Conservation (phyloP, 2,113 vertebrate species). For the Trematocara marginatum region DNA sequence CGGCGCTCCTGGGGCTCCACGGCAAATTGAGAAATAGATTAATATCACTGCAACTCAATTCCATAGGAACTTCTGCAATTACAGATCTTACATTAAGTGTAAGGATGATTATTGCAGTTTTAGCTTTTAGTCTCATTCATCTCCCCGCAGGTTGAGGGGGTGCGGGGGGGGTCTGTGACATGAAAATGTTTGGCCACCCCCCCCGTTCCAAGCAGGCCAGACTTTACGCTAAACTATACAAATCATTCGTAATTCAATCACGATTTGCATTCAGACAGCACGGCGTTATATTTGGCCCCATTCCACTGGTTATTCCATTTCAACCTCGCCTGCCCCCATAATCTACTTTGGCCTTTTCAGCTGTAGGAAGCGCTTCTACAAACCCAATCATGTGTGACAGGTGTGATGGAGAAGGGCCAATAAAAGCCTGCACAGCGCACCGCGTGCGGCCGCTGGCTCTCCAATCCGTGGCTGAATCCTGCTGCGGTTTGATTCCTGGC, state of each 20-base stretch:
- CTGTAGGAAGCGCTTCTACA: conserved; percentile 59
- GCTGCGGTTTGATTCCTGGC: conserved; percentile 66
- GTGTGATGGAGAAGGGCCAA: conserved; percentile 71
- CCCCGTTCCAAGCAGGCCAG: background rate
- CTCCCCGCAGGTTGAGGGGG: background rate
- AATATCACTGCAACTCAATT: conserved; percentile 30
- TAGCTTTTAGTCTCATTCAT: background rate
- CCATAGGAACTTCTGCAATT: conserved; percentile 43
- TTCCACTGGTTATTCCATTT: conserved; percentile 59
- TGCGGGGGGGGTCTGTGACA: background rate
- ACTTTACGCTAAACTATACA: conserved; percentile 27
- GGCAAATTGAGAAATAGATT: conserved; percentile 63
- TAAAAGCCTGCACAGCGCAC: conserved; percentile 52
- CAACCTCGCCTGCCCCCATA: conserved; percentile 49
- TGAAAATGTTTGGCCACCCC: background rate
- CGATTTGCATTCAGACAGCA: conserved; percentile 58
- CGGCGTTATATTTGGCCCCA: conserved; percentile 31
- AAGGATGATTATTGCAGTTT: conserved; percentile 1
- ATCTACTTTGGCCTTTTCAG: conserved; percentile 69
- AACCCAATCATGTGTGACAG: conserved; percentile 71
- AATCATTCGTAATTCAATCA: conserved; percentile 49
- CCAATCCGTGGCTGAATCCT: conserved; percentile 39
- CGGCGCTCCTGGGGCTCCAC: background rate
- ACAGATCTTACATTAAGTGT: background rate
- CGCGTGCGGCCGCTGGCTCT: conserved; percentile 37